A percentile compares a stretch with the other conserved stretches of the same genome.
Evolutionary conservation across 2,113 vertebrate species (phyloP).

Genomic region (Amia ocellicauda): DNA sequence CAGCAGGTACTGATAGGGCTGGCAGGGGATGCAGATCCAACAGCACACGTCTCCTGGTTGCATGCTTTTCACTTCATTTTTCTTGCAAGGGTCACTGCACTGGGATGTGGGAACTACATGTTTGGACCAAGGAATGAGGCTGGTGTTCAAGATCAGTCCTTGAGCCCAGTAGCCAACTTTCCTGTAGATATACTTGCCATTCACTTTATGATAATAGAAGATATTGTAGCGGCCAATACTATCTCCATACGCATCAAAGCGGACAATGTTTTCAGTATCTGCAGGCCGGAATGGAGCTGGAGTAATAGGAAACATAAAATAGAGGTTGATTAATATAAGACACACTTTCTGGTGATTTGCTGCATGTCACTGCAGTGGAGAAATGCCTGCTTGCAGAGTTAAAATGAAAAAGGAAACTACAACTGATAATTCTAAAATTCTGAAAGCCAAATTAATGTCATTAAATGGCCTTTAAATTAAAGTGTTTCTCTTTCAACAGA

Average conservation of each 20-base stretch:
- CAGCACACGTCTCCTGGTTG: constrained; percentile 98
- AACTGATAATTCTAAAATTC: too few species aligned
- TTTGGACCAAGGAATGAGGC: constrained; percentile 77
- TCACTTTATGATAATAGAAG: constrained; percentile 82
- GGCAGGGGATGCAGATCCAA: constrained; percentile 96
- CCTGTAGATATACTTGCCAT: constrained; percentile 77
- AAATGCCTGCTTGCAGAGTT: background rate
- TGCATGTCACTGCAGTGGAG: background rate
- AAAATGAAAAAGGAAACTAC: too few species aligned
- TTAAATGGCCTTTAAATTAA: too few species aligned
- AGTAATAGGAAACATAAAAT: constrained; percentile 29
- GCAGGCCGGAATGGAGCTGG: constrained; percentile 86
- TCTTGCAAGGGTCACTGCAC: constrained; percentile 94
- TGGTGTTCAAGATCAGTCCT: constrained; percentile 80
- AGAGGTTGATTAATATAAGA: background rate
- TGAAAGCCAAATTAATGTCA: background rate
- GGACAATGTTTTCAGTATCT: constrained; percentile 77
- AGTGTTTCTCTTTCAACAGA: too few species aligned
- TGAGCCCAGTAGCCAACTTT: constrained; percentile 97
- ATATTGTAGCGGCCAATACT: constrained; percentile 97
- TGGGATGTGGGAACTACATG: constrained; percentile 79
- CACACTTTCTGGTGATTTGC: background rate
- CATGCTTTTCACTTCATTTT: constrained; percentile 94
- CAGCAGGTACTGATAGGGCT: constrained; percentile 85
- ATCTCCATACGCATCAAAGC: constrained; percentile 85